Conservation (phyloP, 1,140 invertebrate species). For the Brachionus calyciflorus region DNA sequence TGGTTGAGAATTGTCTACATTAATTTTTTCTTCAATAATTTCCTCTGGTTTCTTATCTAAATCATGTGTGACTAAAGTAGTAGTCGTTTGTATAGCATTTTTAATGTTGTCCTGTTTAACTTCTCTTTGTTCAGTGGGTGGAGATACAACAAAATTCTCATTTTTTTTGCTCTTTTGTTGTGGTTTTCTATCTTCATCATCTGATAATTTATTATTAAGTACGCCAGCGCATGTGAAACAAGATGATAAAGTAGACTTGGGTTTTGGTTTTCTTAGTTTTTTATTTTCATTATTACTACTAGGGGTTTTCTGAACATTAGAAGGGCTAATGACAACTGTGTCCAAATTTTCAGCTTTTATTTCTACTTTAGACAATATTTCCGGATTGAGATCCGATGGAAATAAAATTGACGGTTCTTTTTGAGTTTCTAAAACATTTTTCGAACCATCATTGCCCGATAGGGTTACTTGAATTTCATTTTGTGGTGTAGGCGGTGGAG, state of each 20-base stretch:
- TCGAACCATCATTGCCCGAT: background rate
- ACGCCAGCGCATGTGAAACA: conserved; percentile 33
- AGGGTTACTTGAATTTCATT: background rate
- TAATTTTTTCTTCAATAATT: background rate
- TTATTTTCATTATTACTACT: too few relatives aligned
- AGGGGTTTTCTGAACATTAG: background rate
- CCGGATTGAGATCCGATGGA: background rate
- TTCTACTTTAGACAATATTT: background rate
- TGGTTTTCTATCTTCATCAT: conserved; percentile 18
- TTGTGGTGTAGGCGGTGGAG: conserved; percentile 24
- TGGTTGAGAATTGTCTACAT: too few relatives aligned
- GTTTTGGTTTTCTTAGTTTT: conserved; percentile 6
- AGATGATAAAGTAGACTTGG: background rate
- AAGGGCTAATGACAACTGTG: background rate
- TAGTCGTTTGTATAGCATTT: too few relatives aligned
- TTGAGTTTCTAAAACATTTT: background rate
- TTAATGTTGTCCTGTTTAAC: background rate
- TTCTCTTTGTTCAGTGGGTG: background rate
- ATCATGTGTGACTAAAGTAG: background rate
- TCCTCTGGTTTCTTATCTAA: background rate
- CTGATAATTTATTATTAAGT: conserved; percentile 34
- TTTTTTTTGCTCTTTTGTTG: conserved; percentile 4
- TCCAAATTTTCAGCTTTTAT: background rate
- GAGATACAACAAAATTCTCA: conserved; percentile 4
- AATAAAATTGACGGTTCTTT: conserved; percentile 26